Conservation (phyloP, 2,888 invertebrate species). For the Pammene fasciana region DNA sequence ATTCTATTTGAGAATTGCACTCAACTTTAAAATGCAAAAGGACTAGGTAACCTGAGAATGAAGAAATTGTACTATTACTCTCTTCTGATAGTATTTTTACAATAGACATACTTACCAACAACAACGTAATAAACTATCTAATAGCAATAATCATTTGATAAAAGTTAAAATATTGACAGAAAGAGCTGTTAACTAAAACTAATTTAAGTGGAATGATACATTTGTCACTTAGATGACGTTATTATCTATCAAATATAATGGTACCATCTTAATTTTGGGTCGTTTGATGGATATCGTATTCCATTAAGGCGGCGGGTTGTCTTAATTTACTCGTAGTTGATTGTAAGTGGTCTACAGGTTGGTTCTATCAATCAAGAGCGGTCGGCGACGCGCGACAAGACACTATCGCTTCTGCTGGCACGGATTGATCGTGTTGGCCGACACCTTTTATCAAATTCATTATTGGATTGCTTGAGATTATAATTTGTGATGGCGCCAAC, state of each 20-base stretch:
- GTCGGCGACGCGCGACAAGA: slow-evolving; percentile 49
- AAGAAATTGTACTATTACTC: no score
- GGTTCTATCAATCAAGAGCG: slow-evolving; percentile 69
- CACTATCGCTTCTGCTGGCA: slow-evolving; percentile 70
- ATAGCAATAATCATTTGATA: background rate
- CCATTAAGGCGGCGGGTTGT: slow-evolving; percentile 70
- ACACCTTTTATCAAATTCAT: slow-evolving; percentile 71
- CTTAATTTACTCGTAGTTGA: slow-evolving; percentile 70
- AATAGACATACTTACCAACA: background rate
- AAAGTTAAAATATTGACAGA: background rate
- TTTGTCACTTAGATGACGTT: slow-evolving; percentile 37
- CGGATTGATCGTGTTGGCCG: slow-evolving; percentile 70
- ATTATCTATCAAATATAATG: slow-evolving; percentile 37
- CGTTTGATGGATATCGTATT: slow-evolving; percentile 72
- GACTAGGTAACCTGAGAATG: no score
- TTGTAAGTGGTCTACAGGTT: slow-evolving; percentile 67
- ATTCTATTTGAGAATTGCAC: no score
- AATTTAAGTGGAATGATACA: slow-evolving; percentile 1
- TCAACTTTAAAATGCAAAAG: no score
- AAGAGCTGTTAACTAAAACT: background rate
- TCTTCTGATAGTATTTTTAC: background rate
- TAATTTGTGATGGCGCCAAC: slow-evolving; percentile 32
- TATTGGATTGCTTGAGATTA: slow-evolving; percentile 49
- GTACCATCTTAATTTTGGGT: slow-evolving; percentile 63
- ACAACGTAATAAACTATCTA: background rate